Conservation (phyloP, 2,113 vertebrate species). For the Tychaedon coryphoeus region DNA sequence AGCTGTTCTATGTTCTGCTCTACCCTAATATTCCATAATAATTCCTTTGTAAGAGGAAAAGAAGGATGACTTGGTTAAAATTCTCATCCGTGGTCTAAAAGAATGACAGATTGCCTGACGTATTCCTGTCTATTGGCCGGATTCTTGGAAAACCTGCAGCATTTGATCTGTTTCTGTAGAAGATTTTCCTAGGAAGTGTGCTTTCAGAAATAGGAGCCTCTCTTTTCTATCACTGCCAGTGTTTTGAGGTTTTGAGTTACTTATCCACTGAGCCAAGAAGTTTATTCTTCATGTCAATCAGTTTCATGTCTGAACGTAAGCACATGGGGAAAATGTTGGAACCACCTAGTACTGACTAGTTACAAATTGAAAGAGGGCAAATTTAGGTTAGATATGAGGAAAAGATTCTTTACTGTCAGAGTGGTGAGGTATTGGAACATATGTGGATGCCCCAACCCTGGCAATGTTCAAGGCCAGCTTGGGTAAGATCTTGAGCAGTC, state of each 20-base stretch:
- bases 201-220: not conserved
- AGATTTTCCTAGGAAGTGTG: not conserved
- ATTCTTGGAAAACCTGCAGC: not conserved
- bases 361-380: not conserved
- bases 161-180: not conserved
- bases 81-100: not conserved
- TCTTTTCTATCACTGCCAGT: not conserved
- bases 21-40: not conserved
- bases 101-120: not conserved
- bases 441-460: not conserved
- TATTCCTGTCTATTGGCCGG: not conserved
- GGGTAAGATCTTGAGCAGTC: not conserved
- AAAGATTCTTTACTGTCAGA: not conserved
- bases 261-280: not conserved
- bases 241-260: not conserved
- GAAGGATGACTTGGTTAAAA: not conserved
- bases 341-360: not conserved
- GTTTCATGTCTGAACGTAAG: not conserved
- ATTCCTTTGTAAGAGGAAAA: not conserved
- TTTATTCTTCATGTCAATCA: not conserved
- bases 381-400: not conserved
- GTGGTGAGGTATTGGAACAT: not conserved
- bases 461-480: not conserved
- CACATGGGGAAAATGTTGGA: not conserved
- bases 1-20: not conserved